Evolutionary conservation across 1,140 invertebrate genomes (phyloP).

Genomic region (Leptoteleia sp.): DNA sequence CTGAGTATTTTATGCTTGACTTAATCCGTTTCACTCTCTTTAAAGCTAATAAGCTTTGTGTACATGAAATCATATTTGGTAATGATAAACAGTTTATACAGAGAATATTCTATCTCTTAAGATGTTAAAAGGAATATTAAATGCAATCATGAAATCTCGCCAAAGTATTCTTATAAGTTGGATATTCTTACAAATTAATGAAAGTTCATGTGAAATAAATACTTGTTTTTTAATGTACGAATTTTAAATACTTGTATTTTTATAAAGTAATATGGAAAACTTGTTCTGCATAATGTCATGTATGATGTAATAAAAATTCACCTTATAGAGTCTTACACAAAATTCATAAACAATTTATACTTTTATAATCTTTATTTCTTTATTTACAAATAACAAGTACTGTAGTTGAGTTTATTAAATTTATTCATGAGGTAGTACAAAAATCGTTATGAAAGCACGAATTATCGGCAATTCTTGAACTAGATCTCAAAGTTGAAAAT

Average conservation of each 20-base stretch:
- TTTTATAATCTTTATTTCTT: too few relatives aligned
- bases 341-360: too few relatives aligned
- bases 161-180: constrained; percentile 24
- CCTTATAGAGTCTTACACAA: too few relatives aligned
- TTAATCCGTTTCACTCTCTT: constrained; percentile 43
- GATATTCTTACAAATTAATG: constrained; percentile 9
- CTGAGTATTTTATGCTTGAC: constrained; percentile 21
- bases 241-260: too few relatives aligned
- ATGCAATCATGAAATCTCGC: constrained; percentile 37
- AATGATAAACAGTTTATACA: constrained; percentile 45
- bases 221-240: too few relatives aligned
- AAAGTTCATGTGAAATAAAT: too few relatives aligned
- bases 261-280: too few relatives aligned
- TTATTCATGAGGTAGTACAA: too few relatives aligned
- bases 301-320: too few relatives aligned
- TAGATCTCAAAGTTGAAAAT: constrained; percentile 33
- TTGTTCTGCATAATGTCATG: too few relatives aligned
- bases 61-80: constrained; percentile 45
- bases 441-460: neutral
- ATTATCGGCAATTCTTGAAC: constrained; percentile 15
- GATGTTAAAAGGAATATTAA: constrained; percentile 46
- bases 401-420: too few relatives aligned
- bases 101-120: constrained; percentile 37
- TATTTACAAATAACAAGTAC: too few relatives aligned
- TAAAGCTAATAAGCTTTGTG: constrained; percentile 49